A percentile compares a stretch with the other conserved stretches of the same genome.
These are phyloP conservation scores for Drosophila sulfurigaster DNA, from an alignment of 1,140 invertebrate species.

Conservation along the genomic window DNA sequence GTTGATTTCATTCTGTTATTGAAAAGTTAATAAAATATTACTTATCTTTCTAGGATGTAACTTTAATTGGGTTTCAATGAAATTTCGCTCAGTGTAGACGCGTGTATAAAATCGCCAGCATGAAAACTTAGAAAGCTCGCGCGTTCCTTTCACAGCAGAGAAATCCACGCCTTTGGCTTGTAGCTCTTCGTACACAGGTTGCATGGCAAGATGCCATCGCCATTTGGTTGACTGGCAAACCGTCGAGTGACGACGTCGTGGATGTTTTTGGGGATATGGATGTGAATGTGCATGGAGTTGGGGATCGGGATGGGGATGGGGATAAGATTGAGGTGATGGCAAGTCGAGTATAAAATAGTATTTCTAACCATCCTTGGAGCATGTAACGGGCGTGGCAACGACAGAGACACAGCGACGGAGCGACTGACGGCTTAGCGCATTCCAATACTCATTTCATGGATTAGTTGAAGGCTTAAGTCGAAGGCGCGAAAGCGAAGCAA, in stretches of 20 bases:
- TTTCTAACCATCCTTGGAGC: conserved; percentile 62
- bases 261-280: neutral
- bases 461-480: conserved; percentile 57
- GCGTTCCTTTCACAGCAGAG: conserved; percentile 40
- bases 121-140: conserved; percentile 69
- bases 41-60: neutral
- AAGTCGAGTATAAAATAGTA: conserved; percentile 77
- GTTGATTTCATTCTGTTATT: neutral
- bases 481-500: conserved; percentile 30
- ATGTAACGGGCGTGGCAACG: conserved; percentile 25
- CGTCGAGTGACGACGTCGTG: conserved; percentile 13
- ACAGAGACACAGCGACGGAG: neutral
- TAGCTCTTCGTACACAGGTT: conserved; percentile 8
- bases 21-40: neutral
- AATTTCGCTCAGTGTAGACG: conserved; percentile 47
- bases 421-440: conserved; percentile 48
- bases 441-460: conserved; percentile 64
- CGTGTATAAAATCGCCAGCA: conserved; percentile 65
- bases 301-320: conserved; percentile 9
- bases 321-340: conserved; percentile 40
- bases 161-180: conserved; percentile 61
- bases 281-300: neutral
- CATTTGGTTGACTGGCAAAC: conserved; percentile 64
- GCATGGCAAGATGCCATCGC: conserved; percentile 78
- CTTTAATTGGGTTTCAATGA: no score